A percentile compares a stretch with the other conserved stretches of the same genome.
phyloP scores from a whole-genome alignment of 2,797 vertebrate species.

The Sebastes taczanowskii region DNA sequence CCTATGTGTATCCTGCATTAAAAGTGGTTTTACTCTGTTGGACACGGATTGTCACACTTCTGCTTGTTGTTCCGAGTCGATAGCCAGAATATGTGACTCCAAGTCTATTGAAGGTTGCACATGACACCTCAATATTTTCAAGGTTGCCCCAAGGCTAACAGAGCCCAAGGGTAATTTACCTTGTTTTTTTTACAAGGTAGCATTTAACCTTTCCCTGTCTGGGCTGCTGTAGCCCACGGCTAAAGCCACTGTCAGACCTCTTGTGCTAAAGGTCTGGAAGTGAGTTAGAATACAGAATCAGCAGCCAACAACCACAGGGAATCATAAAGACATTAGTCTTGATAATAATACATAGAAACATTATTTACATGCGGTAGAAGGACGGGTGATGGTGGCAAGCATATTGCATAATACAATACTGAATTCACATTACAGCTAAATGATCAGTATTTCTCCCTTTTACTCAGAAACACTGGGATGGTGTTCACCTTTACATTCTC shows the following conservation, averaged over 20 bases:
- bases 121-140: background rate
- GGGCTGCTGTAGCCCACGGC: constrained; percentile 10
- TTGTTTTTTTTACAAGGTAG: background rate
- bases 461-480: background rate
- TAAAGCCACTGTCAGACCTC: constrained; percentile 11
- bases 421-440: background rate
- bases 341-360: background rate
- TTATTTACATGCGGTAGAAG: background rate
- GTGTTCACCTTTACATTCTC: background rate
- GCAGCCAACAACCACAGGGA: background rate
- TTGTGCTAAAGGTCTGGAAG: background rate
- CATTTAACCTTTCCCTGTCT: constrained; percentile 31
- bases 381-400: background rate
- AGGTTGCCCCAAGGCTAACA: constrained; percentile 14
- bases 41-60: background rate
- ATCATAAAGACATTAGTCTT: background rate
- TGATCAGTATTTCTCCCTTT: background rate
- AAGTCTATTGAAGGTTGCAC: background rate
- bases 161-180: constrained; percentile 18
- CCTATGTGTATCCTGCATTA: background rate
- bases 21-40: background rate
- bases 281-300: background rate
- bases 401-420: background rate
- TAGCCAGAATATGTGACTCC: background rate
- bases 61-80: background rate